phyloP scores from a whole-genome alignment of 2,888 invertebrate species.

The Pheosia gnoma region DNA sequence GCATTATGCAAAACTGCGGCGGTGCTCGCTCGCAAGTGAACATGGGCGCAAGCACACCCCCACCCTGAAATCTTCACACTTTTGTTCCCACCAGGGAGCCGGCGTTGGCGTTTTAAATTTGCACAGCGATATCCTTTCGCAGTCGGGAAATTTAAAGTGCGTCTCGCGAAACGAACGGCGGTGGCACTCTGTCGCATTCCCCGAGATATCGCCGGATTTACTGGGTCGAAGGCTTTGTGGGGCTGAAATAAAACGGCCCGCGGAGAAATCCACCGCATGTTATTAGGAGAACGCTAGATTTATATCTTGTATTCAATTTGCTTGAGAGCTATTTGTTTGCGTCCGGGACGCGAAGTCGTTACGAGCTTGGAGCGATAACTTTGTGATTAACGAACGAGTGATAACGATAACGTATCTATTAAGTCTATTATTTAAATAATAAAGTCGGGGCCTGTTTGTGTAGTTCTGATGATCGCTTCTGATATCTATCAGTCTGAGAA shows the following conservation, averaged over 20 bases:
- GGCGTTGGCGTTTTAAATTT: conserved; percentile 70
- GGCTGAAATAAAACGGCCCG: conserved; percentile 78
- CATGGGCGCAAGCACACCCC: conserved; percentile 20
- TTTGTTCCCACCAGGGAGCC: conserved; percentile 58
- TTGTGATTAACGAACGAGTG: conserved; percentile 48
- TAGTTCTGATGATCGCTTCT: conserved; percentile 8
- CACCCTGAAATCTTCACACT: conserved; percentile 45
- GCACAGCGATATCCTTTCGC: conserved; percentile 65
- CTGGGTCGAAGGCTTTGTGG: conserved; percentile 77
- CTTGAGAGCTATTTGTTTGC: conserved; percentile 73
- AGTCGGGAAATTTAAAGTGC: conserved; percentile 75
- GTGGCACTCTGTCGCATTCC: conserved; percentile 75
- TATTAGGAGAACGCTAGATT: conserved; percentile 76
- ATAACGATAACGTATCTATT: conserved; percentile 41
- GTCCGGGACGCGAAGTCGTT: conserved; percentile 48
- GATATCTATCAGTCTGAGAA: conserved; percentile 2
- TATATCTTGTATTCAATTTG: conserved; percentile 81
- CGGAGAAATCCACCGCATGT: conserved; percentile 77
- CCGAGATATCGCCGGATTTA: conserved; percentile 79
- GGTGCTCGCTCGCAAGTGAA: conserved; percentile 25
- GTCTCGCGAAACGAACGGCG: conserved; percentile 69
- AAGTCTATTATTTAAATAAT: conserved; percentile 29
- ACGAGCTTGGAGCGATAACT: conserved; percentile 52
- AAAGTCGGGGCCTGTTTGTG: conserved; percentile 18
- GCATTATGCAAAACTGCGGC: conserved; percentile 63